Base-by-base conservation (phyloP, 2,113 vertebrate genomes). In the Tapirus terrestris region DNA sequence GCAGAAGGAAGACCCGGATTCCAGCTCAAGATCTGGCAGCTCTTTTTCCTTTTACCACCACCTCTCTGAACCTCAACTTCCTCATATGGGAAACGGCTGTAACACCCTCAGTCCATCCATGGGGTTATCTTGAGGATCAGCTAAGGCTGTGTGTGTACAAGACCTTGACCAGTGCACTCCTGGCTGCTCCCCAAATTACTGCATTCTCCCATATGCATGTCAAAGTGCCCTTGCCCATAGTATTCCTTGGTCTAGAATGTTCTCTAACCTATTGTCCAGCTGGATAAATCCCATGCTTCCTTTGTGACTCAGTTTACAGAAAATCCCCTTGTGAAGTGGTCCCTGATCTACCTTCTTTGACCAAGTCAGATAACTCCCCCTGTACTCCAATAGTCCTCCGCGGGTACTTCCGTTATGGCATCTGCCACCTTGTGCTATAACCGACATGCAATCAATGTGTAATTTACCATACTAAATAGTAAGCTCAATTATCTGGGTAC, bases 201-300 rank as follows among this genome's bases (percentile, higher is more conserved):
- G 20, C 29, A 0, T 8, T 14, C 2, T 1, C 43, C 8, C 10
- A 11, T 3, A 21, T 11, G 39, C 20, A 4, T 13, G 1, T 8
- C 65, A 3, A 45, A 9, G 16, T 1, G 2, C 61, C 33, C 20
- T 21, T 36, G 5, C 5, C 14, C 31, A 2, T 23, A 29, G 5
- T 31, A 33, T 6, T 58, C 25, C n/a, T 2, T 25, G 39, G 21
- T 72, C 51, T 82, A 72, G 53, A 70, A 20, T 29, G 21, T 29
- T 29, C 65, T 61, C 20, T 21, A 27, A 14, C 31, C 18, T 23
- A 48, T 18, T 60, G 8, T 14, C 43, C 56, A 39, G 25, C 3
- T 53, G 36, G 43, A 60, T 79, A 51, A 77, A 16, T 45, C 6
- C 39, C 18, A 2, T 2, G 65, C 16, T 36, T 92, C 84, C 53